These are phyloP conservation scores for Sterna hirundo DNA, from an alignment of 2,113 vertebrate species.

Conservation along the genomic window DNA sequence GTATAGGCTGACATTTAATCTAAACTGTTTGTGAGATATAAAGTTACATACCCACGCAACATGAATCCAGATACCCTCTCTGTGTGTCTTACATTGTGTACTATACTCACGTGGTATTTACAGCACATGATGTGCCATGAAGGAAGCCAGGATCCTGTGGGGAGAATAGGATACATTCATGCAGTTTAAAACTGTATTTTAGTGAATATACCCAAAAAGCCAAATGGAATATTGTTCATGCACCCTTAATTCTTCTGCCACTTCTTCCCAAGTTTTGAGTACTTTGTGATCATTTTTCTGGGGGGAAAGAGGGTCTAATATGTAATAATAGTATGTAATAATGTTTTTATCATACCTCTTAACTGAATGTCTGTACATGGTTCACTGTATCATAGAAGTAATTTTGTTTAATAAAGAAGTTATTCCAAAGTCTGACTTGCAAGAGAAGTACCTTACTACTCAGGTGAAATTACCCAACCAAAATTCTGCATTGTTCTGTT, in stretches of 20 bases:
- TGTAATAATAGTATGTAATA: background rate
- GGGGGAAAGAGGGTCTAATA: background rate
- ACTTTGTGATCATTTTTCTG: background rate
- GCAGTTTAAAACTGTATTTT: background rate
- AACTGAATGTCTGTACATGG: background rate
- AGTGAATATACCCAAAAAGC: background rate
- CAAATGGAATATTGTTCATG: background rate
- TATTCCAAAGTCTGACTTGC: background rate
- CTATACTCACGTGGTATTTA: background rate
- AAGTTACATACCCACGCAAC: background rate
- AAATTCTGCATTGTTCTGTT: background rate
- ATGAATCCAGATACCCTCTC: background rate
- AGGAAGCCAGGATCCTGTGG: background rate
- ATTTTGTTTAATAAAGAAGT: background rate
- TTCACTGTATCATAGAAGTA: background rate
- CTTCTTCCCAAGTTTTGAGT: background rate
- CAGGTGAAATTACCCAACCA: background rate
- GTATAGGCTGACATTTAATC: background rate
- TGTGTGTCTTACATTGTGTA: background rate
- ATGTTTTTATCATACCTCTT: background rate
- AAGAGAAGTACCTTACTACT: background rate
- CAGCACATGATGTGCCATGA: background rate
- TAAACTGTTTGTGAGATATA: background rate
- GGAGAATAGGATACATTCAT: background rate
- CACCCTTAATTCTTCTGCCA: background rate